Percentiles rank a stretch among this genome's conserved stretches.
phyloP scores from a whole-genome alignment of 2,888 invertebrate species.

The Deroplatys truncata region DNA sequence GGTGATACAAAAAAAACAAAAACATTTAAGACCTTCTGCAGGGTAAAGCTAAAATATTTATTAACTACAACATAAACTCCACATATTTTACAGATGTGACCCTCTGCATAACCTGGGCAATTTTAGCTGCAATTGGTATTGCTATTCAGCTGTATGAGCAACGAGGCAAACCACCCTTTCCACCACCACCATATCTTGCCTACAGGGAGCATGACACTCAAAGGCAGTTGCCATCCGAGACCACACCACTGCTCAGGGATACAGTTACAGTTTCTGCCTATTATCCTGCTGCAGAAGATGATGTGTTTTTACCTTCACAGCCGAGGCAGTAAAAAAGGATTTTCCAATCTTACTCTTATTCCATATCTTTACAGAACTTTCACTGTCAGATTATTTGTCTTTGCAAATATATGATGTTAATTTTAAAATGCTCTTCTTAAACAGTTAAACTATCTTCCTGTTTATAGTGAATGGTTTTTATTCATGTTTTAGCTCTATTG shows the following conservation, averaged over 20 bases:
- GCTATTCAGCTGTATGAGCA: conserved; percentile 54
- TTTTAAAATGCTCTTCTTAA: no score
- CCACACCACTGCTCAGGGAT: conserved; percentile 29
- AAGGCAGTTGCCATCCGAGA: conserved; percentile 19
- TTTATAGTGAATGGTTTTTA: no score
- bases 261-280: not conserved
- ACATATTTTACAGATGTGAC: conserved; percentile 52
- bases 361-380: no score
- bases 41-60: no score
- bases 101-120: conserved; percentile 53
- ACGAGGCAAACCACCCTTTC: conserved; percentile 58
- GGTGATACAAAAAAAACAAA: no score
- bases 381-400: no score
- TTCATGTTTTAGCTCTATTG: no score
- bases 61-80: no score
- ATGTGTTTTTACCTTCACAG: not conserved
- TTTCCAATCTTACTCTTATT: no score
- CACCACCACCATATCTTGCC: conserved; percentile 45
- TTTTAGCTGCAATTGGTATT: conserved; percentile 52
- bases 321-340: not conserved
- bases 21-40: no score
- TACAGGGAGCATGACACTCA: not conserved
- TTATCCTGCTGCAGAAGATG: not conserved
- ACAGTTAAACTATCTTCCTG: no score
- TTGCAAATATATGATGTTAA: no score